A percentile compares a stretch with the other conserved stretches of the same genome.
Evolutionary conservation across 2,797 vertebrate species (phyloP).

Genomic region (Meda fulgida): DNA sequence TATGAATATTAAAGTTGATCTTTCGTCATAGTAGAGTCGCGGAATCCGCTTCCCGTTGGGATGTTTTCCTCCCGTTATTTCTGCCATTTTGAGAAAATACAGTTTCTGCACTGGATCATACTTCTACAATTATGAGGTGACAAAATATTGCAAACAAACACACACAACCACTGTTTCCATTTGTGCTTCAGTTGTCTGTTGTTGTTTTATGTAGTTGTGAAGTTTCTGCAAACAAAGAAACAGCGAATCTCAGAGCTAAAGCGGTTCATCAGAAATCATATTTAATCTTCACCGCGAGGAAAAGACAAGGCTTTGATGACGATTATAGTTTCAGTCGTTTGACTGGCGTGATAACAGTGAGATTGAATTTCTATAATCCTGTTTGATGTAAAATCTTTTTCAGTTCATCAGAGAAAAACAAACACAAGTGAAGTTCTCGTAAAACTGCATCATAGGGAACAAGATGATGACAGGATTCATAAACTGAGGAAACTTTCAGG

Average conservation of each 20-base stretch:
- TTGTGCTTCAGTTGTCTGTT: not conserved
- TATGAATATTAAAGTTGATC: not conserved
- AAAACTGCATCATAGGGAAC: not conserved
- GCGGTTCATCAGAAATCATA: not conserved
- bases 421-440: not conserved
- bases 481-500: not conserved
- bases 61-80: constrained; percentile 66
- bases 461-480: not conserved
- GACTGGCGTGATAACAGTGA: not conserved
- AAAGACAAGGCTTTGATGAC: not conserved
- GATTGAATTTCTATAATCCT: not conserved
- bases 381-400: not conserved
- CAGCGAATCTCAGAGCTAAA: not conserved
- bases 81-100: constrained; percentile 82
- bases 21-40: not conserved
- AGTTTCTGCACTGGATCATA: constrained; percentile 60
- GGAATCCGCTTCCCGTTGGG: constrained; percentile 10
- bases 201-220: not conserved
- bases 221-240: not conserved
- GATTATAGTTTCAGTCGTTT: not conserved
- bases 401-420: not conserved
- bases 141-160: not conserved
- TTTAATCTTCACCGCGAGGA: not conserved
- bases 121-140: constrained; percentile 65
- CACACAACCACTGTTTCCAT: not conserved